Percentiles rank a stretch among this genome's conserved stretches.
These are phyloP conservation scores for Speoplatyrhinus poulsoni DNA, from an alignment of 2,113 vertebrate species.

Conservation along the genomic window DNA sequence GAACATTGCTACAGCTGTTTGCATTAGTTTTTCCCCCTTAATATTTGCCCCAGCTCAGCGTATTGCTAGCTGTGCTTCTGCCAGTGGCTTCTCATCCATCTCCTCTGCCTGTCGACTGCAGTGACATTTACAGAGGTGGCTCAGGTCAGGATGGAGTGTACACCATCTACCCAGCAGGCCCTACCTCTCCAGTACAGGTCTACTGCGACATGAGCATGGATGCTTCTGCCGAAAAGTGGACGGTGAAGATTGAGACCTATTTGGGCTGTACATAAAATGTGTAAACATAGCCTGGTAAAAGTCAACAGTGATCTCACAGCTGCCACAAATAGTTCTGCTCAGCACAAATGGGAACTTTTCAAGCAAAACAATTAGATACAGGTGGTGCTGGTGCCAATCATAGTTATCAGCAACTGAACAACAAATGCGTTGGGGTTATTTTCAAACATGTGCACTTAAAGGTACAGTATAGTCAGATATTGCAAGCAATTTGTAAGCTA, in stretches of 20 bases:
- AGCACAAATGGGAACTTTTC: too few relatives aligned
- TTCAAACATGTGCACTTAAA: too few relatives aligned
- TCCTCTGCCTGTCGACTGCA: constrained; percentile 45
- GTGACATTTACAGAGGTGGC: constrained; percentile 46
- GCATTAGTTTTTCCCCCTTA: neutral
- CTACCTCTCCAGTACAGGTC: constrained; percentile 45
- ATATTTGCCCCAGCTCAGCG: constrained; percentile 21
- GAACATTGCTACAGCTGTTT: too few relatives aligned
- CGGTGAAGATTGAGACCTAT: constrained; percentile 23
- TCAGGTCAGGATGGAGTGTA: constrained; percentile 45
- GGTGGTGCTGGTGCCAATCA: too few relatives aligned
- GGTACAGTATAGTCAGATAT: too few relatives aligned
- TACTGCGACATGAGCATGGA: constrained; percentile 60
- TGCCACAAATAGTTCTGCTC: too few relatives aligned
- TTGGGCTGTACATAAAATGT: neutral
- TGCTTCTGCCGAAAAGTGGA: constrained; percentile 40
- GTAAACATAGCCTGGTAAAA: too few relatives aligned
- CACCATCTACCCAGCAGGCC: constrained; percentile 54
- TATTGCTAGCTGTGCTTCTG: constrained; percentile 27
- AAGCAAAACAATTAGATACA: too few relatives aligned
- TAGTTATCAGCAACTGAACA: too few relatives aligned
- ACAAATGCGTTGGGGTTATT: too few relatives aligned
- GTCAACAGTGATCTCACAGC: too few relatives aligned
- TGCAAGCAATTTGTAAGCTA: too few relatives aligned
- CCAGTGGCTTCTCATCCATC: constrained; percentile 17